phyloP scores from a whole-genome alignment of 2,888 invertebrate genomes.

The Salticus scenicus region DNA sequence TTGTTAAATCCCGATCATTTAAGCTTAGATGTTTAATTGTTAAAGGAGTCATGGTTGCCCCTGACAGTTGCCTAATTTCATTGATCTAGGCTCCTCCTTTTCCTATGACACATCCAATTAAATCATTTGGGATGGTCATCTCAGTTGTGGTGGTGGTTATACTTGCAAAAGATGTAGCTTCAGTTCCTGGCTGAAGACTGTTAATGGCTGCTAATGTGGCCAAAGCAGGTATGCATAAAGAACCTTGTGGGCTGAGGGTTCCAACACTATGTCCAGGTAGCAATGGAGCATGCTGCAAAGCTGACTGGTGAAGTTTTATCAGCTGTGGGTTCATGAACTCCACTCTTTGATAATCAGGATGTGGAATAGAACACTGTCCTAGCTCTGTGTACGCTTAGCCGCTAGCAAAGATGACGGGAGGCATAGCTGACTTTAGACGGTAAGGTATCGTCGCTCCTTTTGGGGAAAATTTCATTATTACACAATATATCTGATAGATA shows the following conservation, averaged over 20 bases:
- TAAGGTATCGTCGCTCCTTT: too few species aligned
- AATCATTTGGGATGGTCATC: constrained; percentile 98
- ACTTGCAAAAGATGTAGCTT: constrained; percentile 78
- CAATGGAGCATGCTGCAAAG: constrained; percentile 74
- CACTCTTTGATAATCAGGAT: too few species aligned
- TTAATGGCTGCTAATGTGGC: constrained; percentile 84
- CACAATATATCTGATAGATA: too few species aligned
- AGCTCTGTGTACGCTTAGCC: too few species aligned
- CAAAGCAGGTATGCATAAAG: constrained; percentile 80
- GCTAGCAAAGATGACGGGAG: too few species aligned
- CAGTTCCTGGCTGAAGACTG: constrained; percentile 69
- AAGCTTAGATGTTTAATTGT: too few species aligned
- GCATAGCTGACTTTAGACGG: too few species aligned
- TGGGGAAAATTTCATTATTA: too few species aligned
- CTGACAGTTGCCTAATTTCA: constrained; percentile 98
- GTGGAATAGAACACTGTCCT: too few species aligned
- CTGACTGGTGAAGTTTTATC: constrained; percentile 74
- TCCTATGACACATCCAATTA: constrained; percentile 99
- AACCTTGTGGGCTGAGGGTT: constrained; percentile 71
- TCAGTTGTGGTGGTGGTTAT: constrained; percentile 85
- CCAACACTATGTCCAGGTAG: constrained; percentile 72
- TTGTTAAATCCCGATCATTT: too few species aligned
- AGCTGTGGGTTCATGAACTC: too few species aligned
- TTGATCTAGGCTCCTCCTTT: constrained; percentile 99
- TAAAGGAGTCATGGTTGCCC: constrained; percentile 90